Evolutionary conservation across 2,113 vertebrate species (phyloP).

Genomic region (Tretioscincus oriximinensis): DNA sequence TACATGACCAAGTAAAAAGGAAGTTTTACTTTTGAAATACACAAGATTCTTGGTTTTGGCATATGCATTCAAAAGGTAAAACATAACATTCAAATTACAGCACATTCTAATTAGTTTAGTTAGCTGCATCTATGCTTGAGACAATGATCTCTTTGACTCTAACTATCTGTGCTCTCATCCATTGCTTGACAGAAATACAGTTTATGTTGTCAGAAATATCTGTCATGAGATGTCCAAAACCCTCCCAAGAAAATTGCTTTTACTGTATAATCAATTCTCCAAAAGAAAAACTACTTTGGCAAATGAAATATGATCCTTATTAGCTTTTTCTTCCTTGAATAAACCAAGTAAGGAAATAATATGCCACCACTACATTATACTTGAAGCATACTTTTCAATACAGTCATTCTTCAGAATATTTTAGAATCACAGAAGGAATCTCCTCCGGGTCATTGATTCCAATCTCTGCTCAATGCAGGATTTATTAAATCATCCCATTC

Average conservation of each 20-base stretch:
- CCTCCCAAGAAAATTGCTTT: slow-evolving; percentile 45
- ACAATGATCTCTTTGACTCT: too few species aligned
- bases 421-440: too few species aligned
- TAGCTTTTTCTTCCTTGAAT: background rate
- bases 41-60: background rate
- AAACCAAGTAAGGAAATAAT: background rate
- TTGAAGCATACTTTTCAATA: too few species aligned
- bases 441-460: too few species aligned
- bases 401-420: too few species aligned
- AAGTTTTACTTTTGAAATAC: background rate
- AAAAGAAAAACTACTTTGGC: slow-evolving; percentile 32
- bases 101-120: background rate
- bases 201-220: background rate
- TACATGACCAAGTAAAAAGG: background rate
- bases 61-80: too few species aligned
- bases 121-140: too few species aligned
- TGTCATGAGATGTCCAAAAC: slow-evolving; percentile 52
- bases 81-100: background rate
- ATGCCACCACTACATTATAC: background rate
- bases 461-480: too few species aligned
- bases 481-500: too few species aligned
- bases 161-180: too few species aligned
- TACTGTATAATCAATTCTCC: slow-evolving; percentile 31
- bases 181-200: background rate
- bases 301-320: slow-evolving; percentile 17